Percentiles rank a stretch among this genome's conserved stretches.
Evolutionary conservation across 2,113 vertebrate species (phyloP).

Genomic region (Spea bombifrons): DNA sequence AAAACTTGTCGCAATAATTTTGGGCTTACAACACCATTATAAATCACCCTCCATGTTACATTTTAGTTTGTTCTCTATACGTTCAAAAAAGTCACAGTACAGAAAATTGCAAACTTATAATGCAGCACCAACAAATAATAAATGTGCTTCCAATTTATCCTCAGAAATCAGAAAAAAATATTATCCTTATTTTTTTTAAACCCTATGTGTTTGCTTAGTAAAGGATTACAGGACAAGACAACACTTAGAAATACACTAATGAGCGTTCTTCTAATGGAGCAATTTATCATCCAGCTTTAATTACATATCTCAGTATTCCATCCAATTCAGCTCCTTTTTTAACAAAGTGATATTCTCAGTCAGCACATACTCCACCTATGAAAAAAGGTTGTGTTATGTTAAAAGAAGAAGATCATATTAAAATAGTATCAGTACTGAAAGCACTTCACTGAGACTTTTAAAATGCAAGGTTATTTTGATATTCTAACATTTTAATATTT

Average conservation of each 20-base stretch:
- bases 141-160: neutral
- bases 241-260: conserved; percentile 37
- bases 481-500: too few species aligned
- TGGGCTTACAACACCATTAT: too few species aligned
- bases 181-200: conserved; percentile 18
- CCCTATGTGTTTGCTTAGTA: conserved; percentile 16
- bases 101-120: too few species aligned
- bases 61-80: too few species aligned
- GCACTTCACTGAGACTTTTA: too few species aligned
- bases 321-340: conserved; percentile 38
- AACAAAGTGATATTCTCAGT: conserved; percentile 21
- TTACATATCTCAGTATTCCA: conserved; percentile 27
- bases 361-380: conserved; percentile 25
- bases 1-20: too few species aligned
- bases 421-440: too few species aligned
- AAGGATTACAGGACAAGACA: conserved; percentile 29
- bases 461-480: neutral
- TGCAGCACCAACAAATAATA: too few species aligned
- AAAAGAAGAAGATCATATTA: neutral
- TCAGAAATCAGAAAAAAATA: conserved; percentile 5
- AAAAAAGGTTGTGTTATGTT: neutral
- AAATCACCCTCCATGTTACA: too few species aligned
- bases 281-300: conserved; percentile 42
- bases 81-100: too few species aligned
- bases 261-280: conserved; percentile 29